Percentiles rank a stretch among this genome's conserved stretches.
phyloP scores from a whole-genome alignment of 2,797 vertebrate species.

The Potorous gilbertii region DNA sequence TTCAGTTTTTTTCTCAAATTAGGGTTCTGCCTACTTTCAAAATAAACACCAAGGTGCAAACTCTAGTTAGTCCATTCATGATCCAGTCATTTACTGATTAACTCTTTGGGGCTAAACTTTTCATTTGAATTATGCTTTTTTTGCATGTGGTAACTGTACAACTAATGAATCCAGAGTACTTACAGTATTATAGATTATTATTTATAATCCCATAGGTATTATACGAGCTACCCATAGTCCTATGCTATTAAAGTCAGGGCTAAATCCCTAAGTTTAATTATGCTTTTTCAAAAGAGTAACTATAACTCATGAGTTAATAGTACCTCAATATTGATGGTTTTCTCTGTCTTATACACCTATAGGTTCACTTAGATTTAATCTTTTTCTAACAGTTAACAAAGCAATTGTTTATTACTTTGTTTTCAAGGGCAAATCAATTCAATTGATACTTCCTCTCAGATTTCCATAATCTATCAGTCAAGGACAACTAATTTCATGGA shows the following conservation, averaged over 20 bases:
- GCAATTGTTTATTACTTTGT: not conserved
- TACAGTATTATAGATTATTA: not conserved
- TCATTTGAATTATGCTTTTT: not conserved
- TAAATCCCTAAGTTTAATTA: not conserved
- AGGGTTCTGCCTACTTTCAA: not conserved
- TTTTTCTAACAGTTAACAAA: constrained; percentile 10
- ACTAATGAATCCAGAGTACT: not conserved
- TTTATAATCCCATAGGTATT: not conserved
- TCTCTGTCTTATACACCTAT: not conserved
- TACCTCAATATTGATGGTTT: not conserved
- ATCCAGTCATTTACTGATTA: not conserved
- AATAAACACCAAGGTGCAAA: not conserved
- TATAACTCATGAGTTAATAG: not conserved
- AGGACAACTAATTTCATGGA: constrained; percentile 45
- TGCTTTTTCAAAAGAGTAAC: not conserved
- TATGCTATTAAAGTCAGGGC: not conserved
- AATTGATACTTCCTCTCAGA: not conserved
- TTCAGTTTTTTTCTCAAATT: not conserved
- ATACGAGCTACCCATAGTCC: not conserved
- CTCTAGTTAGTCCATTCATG: not conserved
- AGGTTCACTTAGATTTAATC: not conserved
- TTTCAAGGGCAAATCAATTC: constrained; percentile 12
- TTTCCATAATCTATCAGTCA: not conserved
- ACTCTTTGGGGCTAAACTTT: not conserved
- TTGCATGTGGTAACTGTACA: not conserved